A percentile compares a stretch with the other conserved stretches of the same genome.
phyloP scores from a whole-genome alignment of 2,797 vertebrate species.

The Lophotriccus pileatus region DNA sequence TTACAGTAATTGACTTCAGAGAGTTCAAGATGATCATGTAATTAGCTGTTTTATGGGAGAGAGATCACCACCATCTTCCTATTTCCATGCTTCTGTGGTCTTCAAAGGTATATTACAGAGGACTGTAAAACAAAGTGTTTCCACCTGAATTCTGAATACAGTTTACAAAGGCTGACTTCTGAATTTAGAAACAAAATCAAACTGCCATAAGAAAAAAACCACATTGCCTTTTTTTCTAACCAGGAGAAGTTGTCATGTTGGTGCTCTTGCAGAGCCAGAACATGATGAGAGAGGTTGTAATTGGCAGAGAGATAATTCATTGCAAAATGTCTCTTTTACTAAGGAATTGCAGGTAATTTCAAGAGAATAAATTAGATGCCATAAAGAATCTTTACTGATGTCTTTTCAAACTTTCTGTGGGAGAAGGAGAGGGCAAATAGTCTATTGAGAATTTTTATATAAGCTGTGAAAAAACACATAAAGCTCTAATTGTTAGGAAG shows the following conservation, averaged over 20 bases:
- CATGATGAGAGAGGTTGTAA: neutral
- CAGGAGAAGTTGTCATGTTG: neutral
- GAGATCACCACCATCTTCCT: constrained; percentile 25
- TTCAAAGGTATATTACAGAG: neutral
- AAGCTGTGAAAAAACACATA: constrained; percentile 59
- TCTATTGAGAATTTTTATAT: constrained; percentile 56
- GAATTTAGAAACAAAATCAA: constrained; percentile 1
- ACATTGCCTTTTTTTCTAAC: neutral
- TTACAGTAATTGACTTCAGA: constrained; percentile 70
- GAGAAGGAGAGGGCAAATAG: constrained; percentile 39
- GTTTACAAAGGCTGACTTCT: neutral
- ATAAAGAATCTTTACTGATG: constrained; percentile 50
- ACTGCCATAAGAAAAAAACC: neutral
- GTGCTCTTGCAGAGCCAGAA: constrained; percentile 11
- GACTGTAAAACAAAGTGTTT: neutral
- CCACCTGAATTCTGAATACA: neutral
- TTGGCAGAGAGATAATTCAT: constrained; percentile 34
- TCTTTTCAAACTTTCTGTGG: constrained; percentile 40
- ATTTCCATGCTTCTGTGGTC: constrained; percentile 14
- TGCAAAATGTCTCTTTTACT: constrained; percentile 25
- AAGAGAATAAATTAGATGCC: constrained; percentile 43
- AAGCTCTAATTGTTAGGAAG: constrained; percentile 63
- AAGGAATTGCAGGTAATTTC: constrained; percentile 56
- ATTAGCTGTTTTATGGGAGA: constrained; percentile 63
- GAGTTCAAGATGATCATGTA: constrained; percentile 65